A percentile compares a stretch with the other conserved stretches of the same genome.
These are phyloP conservation scores for Takifugu flavidus DNA, from an alignment of 2,113 vertebrate species.

Conservation along the genomic window DNA sequence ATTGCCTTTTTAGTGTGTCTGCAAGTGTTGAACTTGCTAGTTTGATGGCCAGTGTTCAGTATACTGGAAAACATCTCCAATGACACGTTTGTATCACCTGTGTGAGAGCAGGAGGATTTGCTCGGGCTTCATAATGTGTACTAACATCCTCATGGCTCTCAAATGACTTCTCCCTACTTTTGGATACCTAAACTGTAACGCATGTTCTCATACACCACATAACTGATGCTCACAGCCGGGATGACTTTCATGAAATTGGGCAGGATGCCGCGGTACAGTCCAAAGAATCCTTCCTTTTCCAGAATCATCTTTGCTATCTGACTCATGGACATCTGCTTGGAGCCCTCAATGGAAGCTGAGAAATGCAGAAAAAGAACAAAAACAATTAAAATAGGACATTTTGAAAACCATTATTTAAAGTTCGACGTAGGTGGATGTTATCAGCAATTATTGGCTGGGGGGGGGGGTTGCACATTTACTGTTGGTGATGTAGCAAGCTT, in stretches of 20 bases:
- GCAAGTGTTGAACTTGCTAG: too few species aligned
- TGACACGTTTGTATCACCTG: too few species aligned
- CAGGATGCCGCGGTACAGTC: constrained; percentile 93
- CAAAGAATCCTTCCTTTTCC: constrained; percentile 85
- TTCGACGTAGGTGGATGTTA: too few species aligned
- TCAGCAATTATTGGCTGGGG: too few species aligned
- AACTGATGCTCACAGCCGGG: constrained; percentile 97
- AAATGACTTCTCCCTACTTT: constrained; percentile 30
- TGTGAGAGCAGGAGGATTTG: too few species aligned
- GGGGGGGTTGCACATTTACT: too few species aligned
- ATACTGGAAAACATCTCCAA: too few species aligned
- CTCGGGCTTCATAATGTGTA: too few species aligned
- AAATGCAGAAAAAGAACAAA: constrained; percentile 14
- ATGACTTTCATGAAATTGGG: constrained; percentile 99
- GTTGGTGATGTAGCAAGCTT: too few species aligned
- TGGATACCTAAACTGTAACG: constrained; percentile 84
- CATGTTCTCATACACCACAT: constrained; percentile 97
- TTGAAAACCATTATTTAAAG: too few species aligned
- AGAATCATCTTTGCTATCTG: constrained; percentile 84
- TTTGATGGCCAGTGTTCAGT: too few species aligned
- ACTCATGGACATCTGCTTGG: constrained; percentile 85
- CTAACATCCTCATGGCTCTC: not conserved
- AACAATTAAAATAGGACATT: not conserved
- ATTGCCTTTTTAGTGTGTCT: too few species aligned
- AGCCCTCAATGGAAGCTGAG: constrained; percentile 84